phyloP scores from a whole-genome alignment of 2,113 vertebrate genomes.

The Melanocharis versteri region DNA sequence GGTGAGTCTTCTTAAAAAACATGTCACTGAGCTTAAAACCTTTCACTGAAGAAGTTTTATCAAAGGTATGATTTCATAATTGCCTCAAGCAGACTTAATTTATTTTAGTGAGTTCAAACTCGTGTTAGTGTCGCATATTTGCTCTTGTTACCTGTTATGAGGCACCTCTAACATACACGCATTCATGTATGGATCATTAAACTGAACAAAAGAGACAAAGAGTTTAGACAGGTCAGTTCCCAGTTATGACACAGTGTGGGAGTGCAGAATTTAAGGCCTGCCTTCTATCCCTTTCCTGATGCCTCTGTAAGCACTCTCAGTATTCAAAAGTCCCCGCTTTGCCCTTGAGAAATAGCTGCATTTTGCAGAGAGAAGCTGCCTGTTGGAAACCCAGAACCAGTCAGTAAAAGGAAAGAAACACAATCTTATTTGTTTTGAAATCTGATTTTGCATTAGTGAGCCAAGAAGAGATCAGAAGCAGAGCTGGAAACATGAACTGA shows the following conservation, averaged over 20 bases:
- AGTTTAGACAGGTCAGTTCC: not conserved
- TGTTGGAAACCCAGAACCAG: not conserved
- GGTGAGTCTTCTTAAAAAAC: not conserved
- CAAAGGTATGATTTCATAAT: not conserved
- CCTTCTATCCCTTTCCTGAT: not conserved
- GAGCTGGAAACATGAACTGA: not conserved
- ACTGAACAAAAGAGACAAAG: not conserved
- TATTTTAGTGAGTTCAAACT: not conserved
- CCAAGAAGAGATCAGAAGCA: not conserved
- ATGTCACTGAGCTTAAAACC: not conserved
- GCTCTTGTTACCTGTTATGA: not conserved
- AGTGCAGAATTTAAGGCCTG: not conserved
- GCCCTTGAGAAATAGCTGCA: not conserved
- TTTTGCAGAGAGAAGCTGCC: not conserved
- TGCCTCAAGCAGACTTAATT: not conserved
- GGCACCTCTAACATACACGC: not conserved
- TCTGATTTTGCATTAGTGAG: not conserved
- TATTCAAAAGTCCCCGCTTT: not conserved
- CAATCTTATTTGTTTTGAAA: not conserved
- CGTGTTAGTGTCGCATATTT: not conserved
- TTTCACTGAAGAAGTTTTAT: not conserved
- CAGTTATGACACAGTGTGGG: not conserved
- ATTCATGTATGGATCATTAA: not conserved
- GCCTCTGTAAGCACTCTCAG: not conserved
- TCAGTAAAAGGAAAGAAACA: not conserved